Conservation (phyloP, 2,888 invertebrate genomes). For the Ryuthela nishihirai region DNA sequence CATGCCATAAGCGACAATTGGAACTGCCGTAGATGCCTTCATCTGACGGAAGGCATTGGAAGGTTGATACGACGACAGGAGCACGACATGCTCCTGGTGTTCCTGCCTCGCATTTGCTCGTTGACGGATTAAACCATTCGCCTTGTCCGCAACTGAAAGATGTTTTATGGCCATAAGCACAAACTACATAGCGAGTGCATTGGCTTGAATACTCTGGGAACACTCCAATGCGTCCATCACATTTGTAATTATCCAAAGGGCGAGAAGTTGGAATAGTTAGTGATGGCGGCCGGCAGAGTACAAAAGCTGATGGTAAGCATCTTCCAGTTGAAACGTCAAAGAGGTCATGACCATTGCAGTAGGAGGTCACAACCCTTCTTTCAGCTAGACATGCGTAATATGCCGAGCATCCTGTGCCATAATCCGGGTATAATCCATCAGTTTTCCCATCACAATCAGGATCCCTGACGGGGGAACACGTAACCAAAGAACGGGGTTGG, state of each 20-base stretch:
- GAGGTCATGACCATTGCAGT: constrained; percentile 26
- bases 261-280: constrained; percentile 2
- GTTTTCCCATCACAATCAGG: constrained; percentile 16
- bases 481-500: constrained; percentile 27
- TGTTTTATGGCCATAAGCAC: constrained; percentile 24
- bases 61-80: constrained; percentile 18
- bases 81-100: constrained; percentile 10
- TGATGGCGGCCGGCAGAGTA: constrained; percentile 15
- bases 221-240: constrained; percentile 29
- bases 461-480: constrained; percentile 24
- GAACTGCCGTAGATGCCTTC: constrained; percentile 25
- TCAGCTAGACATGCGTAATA: constrained; percentile 35
- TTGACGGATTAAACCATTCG: constrained; percentile 9
- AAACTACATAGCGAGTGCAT: constrained; percentile 17
- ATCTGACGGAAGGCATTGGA: constrained; percentile 30
- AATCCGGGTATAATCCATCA: constrained; percentile 37
- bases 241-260: constrained; percentile 18
- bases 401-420: constrained; percentile 34
- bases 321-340: constrained; percentile 33
- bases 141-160: constrained; percentile 17
- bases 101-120: constrained; percentile 6
- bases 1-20: constrained; percentile 32
- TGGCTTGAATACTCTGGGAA: constrained; percentile 30
- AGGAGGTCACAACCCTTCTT: constrained; percentile 9
- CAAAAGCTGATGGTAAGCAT: constrained; percentile 33